phyloP scores from a whole-genome alignment of 2,113 vertebrate genomes.

The Himantopus leucocephalus region DNA sequence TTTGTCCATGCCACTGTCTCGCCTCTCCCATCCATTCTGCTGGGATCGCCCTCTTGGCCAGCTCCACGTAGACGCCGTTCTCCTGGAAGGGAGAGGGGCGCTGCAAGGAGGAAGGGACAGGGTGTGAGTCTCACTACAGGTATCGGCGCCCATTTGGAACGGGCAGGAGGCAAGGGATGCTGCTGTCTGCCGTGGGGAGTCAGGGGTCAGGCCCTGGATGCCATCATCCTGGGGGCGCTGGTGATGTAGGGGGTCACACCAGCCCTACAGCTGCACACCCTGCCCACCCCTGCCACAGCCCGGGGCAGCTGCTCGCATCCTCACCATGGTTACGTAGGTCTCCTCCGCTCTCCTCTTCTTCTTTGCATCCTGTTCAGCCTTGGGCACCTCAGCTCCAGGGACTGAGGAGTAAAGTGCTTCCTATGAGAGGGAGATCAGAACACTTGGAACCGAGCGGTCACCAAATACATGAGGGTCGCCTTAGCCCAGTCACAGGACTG shows the following conservation, averaged over 20 bases:
- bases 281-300: neutral
- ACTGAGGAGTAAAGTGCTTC: conserved; percentile 49
- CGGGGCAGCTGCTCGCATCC: neutral
- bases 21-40: conserved; percentile 14
- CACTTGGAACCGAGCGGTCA: neutral
- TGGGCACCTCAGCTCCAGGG: neutral
- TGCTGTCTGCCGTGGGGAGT: rapidly evolving
- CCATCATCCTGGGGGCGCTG: rapidly evolving
- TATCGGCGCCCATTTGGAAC: rapidly evolving
- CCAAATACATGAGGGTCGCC: rapidly evolving
- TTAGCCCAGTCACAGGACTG: neutral
- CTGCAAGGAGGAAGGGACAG: neutral
- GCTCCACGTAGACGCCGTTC: conserved; percentile 7
- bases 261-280: neutral
- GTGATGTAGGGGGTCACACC: neutral
- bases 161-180: neutral
- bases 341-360: conserved; percentile 42
- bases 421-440: neutral
- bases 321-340: conserved; percentile 77
- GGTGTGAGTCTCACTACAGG: neutral
- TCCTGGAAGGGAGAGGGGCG: neutral
- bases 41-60: conserved; percentile 18
- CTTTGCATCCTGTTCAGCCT: neutral
- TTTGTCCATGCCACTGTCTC: neutral
- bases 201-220: neutral